Base-by-base conservation (phyloP, 2,888 invertebrate genomes). In the Campaea margaritaria region DNA sequence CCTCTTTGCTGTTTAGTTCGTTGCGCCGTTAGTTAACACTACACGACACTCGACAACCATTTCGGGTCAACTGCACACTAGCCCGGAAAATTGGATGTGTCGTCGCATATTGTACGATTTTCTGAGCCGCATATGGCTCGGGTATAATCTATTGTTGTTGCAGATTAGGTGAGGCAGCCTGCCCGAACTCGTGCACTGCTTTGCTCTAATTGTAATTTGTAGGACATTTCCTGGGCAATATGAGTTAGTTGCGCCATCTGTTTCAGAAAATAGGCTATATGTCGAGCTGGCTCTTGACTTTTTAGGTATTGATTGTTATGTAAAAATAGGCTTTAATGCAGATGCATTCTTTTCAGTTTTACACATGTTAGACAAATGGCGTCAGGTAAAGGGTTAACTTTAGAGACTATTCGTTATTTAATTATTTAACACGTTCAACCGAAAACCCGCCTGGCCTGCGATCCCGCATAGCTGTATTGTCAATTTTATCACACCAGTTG, bases 41-140 rank as follows among this genome's bases (percentile, higher is more conserved):
- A 28, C 41, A 28, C 14, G 21, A 21, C 31, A 21, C n/a, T 15
- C 15, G 27, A 43, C 41, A 42, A 36, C 42, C 31, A 44, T 58
- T 39, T 49, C 14, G 16, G 44, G 44, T 50, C 52, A 52, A 52
- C 46, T 51, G 55, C 55, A 60, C 54, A 41, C 56, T 15, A 21
- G 39, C 16, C 54, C 55, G 58, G 54, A 62, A 62, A 59, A 59
- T 59, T 50, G 50, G 27, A 47, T 46, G 34, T 44, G 45, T 58
- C 14, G 31, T 49, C 21, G 45, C 50, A 41, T 53, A 59, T 46
- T 15, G 34, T 36, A 36, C 45, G 49, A 42, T 55, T 52, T 56
- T 52, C 36, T 43, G 36, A 31, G 34, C 41, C 51, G 10, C 46
- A 58, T 41, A 38, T 38, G 42, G 42, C 28, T 41, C 14, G 51